These are phyloP conservation scores for Varanus komodoensis DNA, from an alignment of 2,113 vertebrate genomes.

Conservation along the genomic window DNA sequence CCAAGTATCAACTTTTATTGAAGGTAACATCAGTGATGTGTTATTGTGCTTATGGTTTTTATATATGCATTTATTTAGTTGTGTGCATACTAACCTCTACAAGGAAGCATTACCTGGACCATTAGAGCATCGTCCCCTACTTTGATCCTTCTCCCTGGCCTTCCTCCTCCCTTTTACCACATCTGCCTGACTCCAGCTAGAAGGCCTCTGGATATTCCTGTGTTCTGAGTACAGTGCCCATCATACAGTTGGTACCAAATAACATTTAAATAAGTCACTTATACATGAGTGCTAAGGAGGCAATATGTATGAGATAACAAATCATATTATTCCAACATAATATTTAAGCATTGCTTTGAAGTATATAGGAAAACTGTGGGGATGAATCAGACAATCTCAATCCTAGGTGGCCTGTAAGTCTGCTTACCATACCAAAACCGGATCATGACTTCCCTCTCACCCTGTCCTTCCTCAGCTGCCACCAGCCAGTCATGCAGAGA, in stretches of 20 bases:
- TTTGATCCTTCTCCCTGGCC: not conserved
- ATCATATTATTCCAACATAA: not conserved
- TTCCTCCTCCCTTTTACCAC: not conserved
- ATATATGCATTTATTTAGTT: not conserved
- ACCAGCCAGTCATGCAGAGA: no score
- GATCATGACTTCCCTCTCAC: not conserved
- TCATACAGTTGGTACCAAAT: not conserved
- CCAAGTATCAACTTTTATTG: constrained; percentile 96
- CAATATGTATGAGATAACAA: not conserved
- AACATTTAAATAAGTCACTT: not conserved
- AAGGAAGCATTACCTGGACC: not conserved
- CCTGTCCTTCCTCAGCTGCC: not conserved
- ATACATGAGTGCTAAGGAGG: not conserved
- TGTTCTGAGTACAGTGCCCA: not conserved
- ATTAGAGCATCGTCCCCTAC: not conserved
- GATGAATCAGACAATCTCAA: not conserved
- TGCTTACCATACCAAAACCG: no score
- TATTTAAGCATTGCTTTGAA: not conserved
- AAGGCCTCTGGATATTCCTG: not conserved
- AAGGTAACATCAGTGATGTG: constrained; percentile 82
- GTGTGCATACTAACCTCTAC: not conserved
- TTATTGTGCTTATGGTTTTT: not conserved
- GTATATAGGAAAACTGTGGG: not conserved
- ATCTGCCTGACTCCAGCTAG: not conserved
- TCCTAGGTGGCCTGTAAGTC: not conserved